Conservation (phyloP, 2,797 vertebrate genomes). For the Lacerta bilineata region DNA sequence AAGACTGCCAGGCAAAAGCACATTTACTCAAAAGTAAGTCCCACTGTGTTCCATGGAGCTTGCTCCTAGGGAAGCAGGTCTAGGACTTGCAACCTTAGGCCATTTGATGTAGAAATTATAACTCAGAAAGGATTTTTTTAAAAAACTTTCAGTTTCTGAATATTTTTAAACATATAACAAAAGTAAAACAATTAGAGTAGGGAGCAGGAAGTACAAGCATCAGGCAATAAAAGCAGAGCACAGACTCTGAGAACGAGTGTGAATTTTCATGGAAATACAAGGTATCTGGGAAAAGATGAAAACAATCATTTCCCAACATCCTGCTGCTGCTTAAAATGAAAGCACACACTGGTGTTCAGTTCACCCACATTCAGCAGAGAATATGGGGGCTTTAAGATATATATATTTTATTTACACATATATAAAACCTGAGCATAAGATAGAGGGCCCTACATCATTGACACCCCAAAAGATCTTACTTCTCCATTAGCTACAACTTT, state of each 20-base stretch:
- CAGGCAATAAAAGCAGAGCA: no score
- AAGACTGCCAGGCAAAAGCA: constrained; percentile 33
- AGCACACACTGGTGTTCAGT: neutral
- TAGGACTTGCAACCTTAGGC: neutral
- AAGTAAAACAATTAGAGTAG: neutral
- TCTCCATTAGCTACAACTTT: no score
- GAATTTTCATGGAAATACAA: neutral
- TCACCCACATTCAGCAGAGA: no score
- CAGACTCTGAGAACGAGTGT: neutral
- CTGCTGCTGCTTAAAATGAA: neutral
- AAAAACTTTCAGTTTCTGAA: neutral
- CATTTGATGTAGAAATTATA: neutral
- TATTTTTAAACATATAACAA: neutral
- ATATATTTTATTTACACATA: no score
- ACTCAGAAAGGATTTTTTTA: neutral
- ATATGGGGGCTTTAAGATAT: no score
- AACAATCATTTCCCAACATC: neutral
- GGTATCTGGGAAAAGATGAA: neutral
- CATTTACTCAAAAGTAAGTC: neutral
- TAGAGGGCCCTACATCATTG: no score
- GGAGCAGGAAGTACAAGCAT: no score
- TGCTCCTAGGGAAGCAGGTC: neutral
- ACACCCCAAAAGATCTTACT: no score
- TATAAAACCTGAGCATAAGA: no score
- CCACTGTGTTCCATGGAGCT: neutral